Base-by-base conservation (phyloP, 2,797 vertebrate species). In the Acomys russatus region DNA sequence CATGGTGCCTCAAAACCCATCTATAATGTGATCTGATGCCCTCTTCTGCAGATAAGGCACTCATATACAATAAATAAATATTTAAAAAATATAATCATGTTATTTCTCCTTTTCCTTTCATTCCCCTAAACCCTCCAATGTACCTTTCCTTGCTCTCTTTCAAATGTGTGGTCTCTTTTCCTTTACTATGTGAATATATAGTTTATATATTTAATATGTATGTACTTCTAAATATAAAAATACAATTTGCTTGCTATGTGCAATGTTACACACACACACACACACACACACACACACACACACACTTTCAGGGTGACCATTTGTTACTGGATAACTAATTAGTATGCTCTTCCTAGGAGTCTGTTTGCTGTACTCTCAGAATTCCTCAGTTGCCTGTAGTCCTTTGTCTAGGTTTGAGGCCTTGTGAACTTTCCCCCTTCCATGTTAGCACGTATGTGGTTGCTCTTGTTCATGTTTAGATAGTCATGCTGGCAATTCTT, bases 381-480 rank as follows among this genome's bases (percentile, higher is more conserved):
- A 17, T 30, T 49, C 17, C 63, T 64, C 14, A 66, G 38, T 12
- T 33, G 59, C 63, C 38, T 68, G 28, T 49, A 14, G 38, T 33
- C 33, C 38, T 85, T 66, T 51, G 44, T 51, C 38, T 33, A 12
- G 5, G 6, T 66, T 20, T 22, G 44, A 85, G 80, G 38, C 9
- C 44, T 33, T 68, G 44, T 12, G 28, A 2, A 1, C 44, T 51
- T 9, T 8, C 5, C 38, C 23, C 18, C 38, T 4, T 66, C 63
- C 10, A 15, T n/a, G 23, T 68, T 14, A 51, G 0, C 18, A 30
- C 28, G 2, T 9, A 0, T 23, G 5, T 22, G n/a, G 18, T 2
- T 85, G 18, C 49, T 64, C 64, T 85, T n/a, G 30, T 33, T 33
- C 18, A 15, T 23, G 44, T 22, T n/a, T 85, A 66, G 82, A 10